A percentile compares a stretch with the other conserved stretches of the same genome.
phyloP scores from a whole-genome alignment of 2,113 vertebrate species.

The Nibea coibor region DNA sequence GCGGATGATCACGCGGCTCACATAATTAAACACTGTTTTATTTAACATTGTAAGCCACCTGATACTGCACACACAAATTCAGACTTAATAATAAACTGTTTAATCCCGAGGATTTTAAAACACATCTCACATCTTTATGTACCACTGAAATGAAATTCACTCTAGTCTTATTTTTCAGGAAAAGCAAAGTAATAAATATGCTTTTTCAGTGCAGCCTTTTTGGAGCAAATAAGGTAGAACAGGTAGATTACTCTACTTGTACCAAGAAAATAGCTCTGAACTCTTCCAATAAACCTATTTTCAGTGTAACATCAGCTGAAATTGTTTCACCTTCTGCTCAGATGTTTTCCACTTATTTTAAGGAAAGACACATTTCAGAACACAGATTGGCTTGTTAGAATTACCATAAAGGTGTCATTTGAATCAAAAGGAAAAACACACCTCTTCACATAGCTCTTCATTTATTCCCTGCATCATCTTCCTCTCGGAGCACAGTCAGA shows the following conservation, averaged over 20 bases:
- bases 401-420: no score
- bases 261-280: neutral
- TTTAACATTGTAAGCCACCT: conserved; percentile 18
- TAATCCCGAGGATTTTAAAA: neutral
- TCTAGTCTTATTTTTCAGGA: neutral
- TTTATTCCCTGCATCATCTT: neutral
- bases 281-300: neutral
- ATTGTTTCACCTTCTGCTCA: neutral
- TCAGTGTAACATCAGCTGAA: neutral
- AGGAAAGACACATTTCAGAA: neutral
- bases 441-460: neutral
- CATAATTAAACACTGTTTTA: conserved; percentile 46
- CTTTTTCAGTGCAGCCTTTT: neutral
- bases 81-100: neutral
- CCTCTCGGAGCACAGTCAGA: neutral
- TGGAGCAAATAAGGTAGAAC: neutral
- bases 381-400: neutral
- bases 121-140: neutral
- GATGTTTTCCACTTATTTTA: neutral
- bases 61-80: neutral
- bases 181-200: neutral
- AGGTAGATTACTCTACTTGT: neutral
- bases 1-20: neutral
- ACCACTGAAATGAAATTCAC: neutral
- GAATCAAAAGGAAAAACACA: neutral